Base-by-base conservation (phyloP, 1,140 invertebrate genomes). In the Latrodectus geometricus region DNA sequence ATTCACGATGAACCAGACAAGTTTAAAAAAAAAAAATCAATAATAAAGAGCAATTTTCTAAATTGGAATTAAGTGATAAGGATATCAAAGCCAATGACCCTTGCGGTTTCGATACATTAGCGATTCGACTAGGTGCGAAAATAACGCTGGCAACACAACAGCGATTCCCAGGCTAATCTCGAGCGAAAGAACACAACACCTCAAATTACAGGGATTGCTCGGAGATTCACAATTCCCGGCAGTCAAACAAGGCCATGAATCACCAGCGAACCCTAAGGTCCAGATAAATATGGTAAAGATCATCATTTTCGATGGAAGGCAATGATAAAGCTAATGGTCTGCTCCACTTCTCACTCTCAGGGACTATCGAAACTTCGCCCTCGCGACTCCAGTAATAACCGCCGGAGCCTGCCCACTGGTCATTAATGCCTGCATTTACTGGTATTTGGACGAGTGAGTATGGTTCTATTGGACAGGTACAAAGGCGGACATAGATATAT, bases 351-450 rank as follows among this genome's bases (percentile, higher is more conserved):
- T 61, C 54, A 61, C 54, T 61, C 54, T 11, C 11, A 61, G 17
- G 17, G 17, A 8, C 54, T 61, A 61, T 61, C 8, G 54, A n/a
- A 65, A 8, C 54, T 61, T 61, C 54, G 54, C 54, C 54, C 54
- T 14, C 48, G 20, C 56, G 14, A 15, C 73, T 2, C 20, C 15
- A 50, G 61, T 84, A 84, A 84, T 84, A 84, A 84, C 82, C 49
- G 66, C 35, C 65, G 20, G 14, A 4, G 52, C 70, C 83, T 77
- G 83, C 83, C 75, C 83, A 86, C 50, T 72, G 75, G 72, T 72
- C 83, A 86, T 86, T 86, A 86, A 74, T 61, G 75, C 56, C 56
- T 74, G 75, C 83, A 72, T 61, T 65, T 65, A 61, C 35, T 35
- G 12, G 70, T 74, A 78, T 86, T 86, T 86, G 15, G 75, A 12